Percentiles rank a stretch among this genome's conserved stretches.
phyloP scores from a whole-genome alignment of 1,140 invertebrate genomes.

The Drosophila serrata region DNA sequence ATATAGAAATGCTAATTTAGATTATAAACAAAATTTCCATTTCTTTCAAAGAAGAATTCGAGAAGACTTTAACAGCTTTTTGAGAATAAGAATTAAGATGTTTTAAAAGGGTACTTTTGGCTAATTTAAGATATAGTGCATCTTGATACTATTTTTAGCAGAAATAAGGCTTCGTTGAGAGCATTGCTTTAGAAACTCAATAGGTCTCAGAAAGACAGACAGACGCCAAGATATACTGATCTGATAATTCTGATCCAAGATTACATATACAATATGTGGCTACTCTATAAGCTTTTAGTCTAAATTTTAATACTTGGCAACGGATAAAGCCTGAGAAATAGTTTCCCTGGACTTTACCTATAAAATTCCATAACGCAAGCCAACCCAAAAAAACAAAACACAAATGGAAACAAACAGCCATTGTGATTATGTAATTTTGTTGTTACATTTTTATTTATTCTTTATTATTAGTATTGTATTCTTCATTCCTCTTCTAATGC shows the following conservation, averaged over 20 bases:
- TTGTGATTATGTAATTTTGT: not conserved
- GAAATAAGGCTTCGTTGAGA: not conserved
- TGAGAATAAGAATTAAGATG: not conserved
- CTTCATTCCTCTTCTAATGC: not conserved
- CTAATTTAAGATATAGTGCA: not conserved
- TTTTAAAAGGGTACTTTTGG: not conserved
- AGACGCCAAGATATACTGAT: not conserved
- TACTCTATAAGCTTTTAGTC: no score
- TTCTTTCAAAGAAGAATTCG: not conserved
- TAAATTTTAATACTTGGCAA: no score
- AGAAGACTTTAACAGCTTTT: not conserved
- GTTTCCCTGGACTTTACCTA: not conserved
- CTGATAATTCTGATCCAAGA: not conserved
- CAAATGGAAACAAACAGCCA: not conserved
- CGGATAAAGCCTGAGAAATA: no score
- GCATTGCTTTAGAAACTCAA: not conserved
- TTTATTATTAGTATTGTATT: not conserved
- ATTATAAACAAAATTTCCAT: not conserved
- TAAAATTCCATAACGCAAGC: not conserved
- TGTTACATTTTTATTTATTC: not conserved
- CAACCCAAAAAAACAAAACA: not conserved
- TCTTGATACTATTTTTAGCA: not conserved
- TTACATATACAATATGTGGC: no score
- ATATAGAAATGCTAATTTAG: not conserved
- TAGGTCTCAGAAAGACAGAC: not conserved